A percentile compares a stretch with the other conserved stretches of the same genome.
These are phyloP conservation scores for Malurus splendens DNA, from an alignment of 2,797 vertebrate species.

Conservation along the genomic window DNA sequence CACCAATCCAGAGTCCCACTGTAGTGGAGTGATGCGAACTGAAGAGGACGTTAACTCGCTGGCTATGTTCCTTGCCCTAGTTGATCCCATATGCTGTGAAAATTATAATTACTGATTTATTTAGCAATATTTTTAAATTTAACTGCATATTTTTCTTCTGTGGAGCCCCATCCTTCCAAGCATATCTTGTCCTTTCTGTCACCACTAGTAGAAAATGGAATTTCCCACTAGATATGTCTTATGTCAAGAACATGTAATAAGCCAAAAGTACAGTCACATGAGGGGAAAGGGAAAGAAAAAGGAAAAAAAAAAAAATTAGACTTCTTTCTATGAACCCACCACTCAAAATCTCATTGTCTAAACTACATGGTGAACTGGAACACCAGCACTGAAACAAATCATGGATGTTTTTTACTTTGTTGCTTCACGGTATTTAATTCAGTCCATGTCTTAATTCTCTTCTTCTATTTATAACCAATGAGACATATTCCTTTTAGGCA, in stretches of 20 bases:
- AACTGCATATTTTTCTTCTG: neutral
- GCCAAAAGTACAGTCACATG: neutral
- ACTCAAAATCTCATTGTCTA: neutral
- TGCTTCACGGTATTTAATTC: neutral
- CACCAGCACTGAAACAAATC: neutral
- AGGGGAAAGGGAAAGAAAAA: rapidly evolving
- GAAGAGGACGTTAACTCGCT: neutral
- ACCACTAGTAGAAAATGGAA: neutral
- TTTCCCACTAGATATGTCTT: neutral
- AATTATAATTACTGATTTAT: neutral
- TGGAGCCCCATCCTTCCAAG: neutral
- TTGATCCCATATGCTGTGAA: neutral
- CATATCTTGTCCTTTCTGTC: neutral
- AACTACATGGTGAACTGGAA: neutral
- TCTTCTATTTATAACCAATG: neutral
- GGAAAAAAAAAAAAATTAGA: neutral
- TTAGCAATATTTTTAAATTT: neutral
- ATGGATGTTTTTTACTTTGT: neutral
- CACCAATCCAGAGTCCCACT: neutral
- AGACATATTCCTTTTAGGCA: neutral
- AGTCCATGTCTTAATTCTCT: neutral
- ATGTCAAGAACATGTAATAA: neutral
- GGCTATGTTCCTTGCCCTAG: neutral
- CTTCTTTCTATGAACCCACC: rapidly evolving
- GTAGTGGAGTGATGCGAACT: neutral